These are phyloP conservation scores for Diplogasteroides magnus DNA, from an alignment of 1,140 invertebrate species.

Conservation along the genomic window DNA sequence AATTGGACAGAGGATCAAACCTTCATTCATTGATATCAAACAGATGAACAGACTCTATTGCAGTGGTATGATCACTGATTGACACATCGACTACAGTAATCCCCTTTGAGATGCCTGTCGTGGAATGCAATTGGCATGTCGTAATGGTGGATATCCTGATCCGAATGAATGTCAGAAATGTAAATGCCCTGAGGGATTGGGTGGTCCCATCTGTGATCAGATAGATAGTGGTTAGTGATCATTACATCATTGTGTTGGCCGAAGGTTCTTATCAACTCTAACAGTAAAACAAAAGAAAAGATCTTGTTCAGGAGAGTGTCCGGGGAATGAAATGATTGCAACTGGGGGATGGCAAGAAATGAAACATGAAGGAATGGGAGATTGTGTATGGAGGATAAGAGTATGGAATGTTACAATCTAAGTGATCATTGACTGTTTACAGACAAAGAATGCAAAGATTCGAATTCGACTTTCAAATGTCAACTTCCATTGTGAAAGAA, in stretches of 20 bases:
- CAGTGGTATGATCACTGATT: conserved; percentile 20
- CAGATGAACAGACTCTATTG: conserved; percentile 54
- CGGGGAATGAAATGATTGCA: conserved; percentile 43
- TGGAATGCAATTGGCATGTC: conserved; percentile 32
- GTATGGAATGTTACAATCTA: conserved; percentile 28
- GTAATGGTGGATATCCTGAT: conserved; percentile 52
- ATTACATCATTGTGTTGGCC: too few relatives aligned
- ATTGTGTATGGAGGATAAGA: conserved; percentile 44
- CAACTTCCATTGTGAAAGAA: conserved; percentile 45
- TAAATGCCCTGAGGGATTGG: conserved; percentile 40
- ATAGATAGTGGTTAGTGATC: too few relatives aligned
- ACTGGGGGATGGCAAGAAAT: conserved; percentile 45
- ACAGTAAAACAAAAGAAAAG: too few relatives aligned
- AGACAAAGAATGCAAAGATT: conserved; percentile 38
- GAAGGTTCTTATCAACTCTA: too few relatives aligned
- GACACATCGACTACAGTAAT: background rate
- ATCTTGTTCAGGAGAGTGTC: conserved; percentile 30
- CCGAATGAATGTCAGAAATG: conserved; percentile 52
- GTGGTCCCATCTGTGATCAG: background rate
- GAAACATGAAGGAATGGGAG: conserved; percentile 38
- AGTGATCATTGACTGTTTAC: background rate
- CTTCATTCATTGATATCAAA: conserved; percentile 55
- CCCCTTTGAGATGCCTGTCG: conserved; percentile 40
- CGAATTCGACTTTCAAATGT: conserved; percentile 47
- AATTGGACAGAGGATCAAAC: conserved; percentile 49